Evolutionary conservation across 2,888 invertebrate species (phyloP).

Genomic region (Margaritifera margaritifera): DNA sequence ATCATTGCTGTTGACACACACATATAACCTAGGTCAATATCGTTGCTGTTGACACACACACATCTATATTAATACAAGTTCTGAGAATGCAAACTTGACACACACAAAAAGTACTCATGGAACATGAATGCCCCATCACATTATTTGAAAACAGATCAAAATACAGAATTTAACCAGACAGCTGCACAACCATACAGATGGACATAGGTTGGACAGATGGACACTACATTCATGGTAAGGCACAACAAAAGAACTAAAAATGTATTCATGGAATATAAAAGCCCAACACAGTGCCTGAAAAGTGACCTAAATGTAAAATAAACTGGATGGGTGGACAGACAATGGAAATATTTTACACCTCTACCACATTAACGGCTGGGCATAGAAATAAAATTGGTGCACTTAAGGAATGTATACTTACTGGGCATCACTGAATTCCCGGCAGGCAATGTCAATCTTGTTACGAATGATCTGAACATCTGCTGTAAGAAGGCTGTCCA

Average conservation of each 20-base stretch:
- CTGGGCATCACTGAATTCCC: slow-evolving; percentile 84
- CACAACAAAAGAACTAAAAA: not conserved
- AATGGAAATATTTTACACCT: not conserved
- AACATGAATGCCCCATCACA: too few relatives aligned
- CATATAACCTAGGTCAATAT: too few relatives aligned
- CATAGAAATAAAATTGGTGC: not conserved
- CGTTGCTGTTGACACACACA: too few relatives aligned
- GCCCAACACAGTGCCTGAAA: not conserved
- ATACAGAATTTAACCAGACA: too few relatives aligned
- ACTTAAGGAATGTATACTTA: slow-evolving; percentile 73
- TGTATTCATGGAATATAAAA: not conserved
- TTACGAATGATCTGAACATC: slow-evolving; percentile 85
- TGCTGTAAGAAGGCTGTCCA: slow-evolving; percentile 78
- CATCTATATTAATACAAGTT: too few relatives aligned
- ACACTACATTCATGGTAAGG: too few relatives aligned
- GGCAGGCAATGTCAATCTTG: slow-evolving; percentile 84
- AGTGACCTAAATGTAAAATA: not conserved
- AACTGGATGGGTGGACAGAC: not conserved
- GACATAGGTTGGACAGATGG: too few relatives aligned
- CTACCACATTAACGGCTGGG: not conserved
- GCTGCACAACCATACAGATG: too few relatives aligned
- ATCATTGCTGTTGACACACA: too few relatives aligned
- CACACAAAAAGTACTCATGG: too few relatives aligned
- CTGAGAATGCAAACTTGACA: too few relatives aligned
- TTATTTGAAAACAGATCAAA: too few relatives aligned